Percentiles rank a stretch among this genome's conserved stretches.
Evolutionary conservation across 53 echinoderm and acorn worm species (phyloP).

Genomic region (Paracentrotus lividus): DNA sequence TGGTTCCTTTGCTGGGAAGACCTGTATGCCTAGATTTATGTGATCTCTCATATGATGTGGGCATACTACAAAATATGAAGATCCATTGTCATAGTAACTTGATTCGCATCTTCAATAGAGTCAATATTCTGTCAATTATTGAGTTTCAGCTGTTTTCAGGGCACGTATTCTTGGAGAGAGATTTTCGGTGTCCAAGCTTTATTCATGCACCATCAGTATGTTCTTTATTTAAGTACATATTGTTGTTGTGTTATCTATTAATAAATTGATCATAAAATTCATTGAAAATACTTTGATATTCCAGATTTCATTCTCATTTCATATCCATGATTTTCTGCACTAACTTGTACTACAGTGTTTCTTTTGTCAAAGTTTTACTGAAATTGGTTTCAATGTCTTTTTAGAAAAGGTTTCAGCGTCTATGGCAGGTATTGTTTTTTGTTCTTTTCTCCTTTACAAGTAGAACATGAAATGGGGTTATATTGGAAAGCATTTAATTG

Average conservation of each 20-base stretch:
- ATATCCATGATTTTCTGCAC: not conserved
- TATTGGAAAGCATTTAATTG: not conserved
- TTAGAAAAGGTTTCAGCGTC: not conserved
- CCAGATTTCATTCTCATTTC: not conserved
- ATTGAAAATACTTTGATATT: not conserved
- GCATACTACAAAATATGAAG: too few species aligned
- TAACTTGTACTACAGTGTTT: not conserved
- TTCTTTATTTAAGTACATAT: not conserved
- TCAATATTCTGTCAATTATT: not conserved
- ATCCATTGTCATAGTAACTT: too few species aligned
- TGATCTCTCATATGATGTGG: too few species aligned
- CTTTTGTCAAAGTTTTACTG: not conserved
- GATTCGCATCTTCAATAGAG: too few species aligned
- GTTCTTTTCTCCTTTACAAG: not conserved
- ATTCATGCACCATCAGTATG: not conserved
- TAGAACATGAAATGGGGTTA: not conserved
- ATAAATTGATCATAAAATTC: not conserved
- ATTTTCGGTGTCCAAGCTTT: not conserved
- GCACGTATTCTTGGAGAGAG: not conserved
- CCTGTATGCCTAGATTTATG: not conserved
- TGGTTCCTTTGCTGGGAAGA: not conserved
- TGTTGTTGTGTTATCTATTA: not conserved
- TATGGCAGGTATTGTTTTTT: not conserved
- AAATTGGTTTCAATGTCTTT: not conserved
- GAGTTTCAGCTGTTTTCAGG: not conserved